phyloP scores from a whole-genome alignment of 2,888 invertebrate genomes.

The Hyposoter dolosus region DNA sequence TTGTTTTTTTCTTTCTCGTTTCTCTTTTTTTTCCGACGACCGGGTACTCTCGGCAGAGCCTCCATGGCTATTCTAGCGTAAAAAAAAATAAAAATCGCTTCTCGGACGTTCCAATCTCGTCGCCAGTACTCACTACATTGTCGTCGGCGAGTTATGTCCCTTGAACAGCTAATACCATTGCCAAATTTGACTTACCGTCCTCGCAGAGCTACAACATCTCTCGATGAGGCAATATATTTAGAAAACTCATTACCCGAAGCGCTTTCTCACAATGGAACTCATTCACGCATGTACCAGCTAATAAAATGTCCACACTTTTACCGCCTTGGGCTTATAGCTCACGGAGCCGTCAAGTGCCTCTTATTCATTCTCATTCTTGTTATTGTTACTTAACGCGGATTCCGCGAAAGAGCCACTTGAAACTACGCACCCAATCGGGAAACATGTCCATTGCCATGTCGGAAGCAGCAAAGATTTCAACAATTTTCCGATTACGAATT shows the following conservation, averaged over 20 bases:
- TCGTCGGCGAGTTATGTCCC: conserved; percentile 65
- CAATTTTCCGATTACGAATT: background rate
- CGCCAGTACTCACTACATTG: background rate
- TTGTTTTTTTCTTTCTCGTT: background rate
- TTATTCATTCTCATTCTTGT: conserved; percentile 29
- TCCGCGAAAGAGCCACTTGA: conserved; percentile 4
- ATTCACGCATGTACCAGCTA: conserved; percentile 1
- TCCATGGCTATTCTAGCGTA: conserved; percentile 17
- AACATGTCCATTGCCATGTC: background rate
- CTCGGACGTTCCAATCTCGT: conserved; percentile 14
- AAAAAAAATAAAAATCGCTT: conserved; percentile 36
- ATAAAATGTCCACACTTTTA: conserved; percentile 44
- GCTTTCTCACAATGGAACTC: conserved; percentile 26
- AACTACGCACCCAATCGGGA: background rate
- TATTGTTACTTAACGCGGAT: conserved; percentile 20
- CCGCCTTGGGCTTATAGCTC: background rate
- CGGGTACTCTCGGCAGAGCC: conserved; percentile 6
- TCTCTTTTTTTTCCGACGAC: background rate
- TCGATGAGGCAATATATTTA: conserved; percentile 50
- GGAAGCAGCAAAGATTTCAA: background rate
- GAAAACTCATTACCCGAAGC: conserved; percentile 63
- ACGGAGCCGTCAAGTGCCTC: background rate
- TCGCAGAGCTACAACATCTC: background rate
- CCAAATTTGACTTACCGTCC: conserved; percentile 70
- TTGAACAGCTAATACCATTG: conserved; percentile 73